Evolutionary conservation across 2,797 vertebrate genomes (phyloP).

Genomic region (Pangasius macronema): DNA sequence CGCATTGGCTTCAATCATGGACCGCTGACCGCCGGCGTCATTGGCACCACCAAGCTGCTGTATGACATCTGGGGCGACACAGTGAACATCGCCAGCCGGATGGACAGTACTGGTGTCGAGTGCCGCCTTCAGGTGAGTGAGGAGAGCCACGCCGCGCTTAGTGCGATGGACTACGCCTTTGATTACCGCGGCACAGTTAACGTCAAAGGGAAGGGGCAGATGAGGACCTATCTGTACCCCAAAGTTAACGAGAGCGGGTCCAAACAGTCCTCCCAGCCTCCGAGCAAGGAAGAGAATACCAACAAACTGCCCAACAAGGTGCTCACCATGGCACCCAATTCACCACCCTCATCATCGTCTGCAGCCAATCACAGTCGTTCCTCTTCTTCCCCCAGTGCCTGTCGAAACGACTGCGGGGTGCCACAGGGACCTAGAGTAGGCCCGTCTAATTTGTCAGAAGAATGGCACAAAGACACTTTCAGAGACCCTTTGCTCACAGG

Average conservation of each 20-base stretch:
- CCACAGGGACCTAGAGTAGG: constrained; percentile 44
- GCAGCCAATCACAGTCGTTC: constrained; percentile 26
- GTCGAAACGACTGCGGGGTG: constrained; percentile 31
- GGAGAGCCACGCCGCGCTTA: constrained; percentile 90
- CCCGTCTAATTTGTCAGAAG: constrained; percentile 29
- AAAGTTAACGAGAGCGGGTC: constrained; percentile 81
- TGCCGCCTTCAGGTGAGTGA: constrained; percentile 97
- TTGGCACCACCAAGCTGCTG: constrained; percentile 95
- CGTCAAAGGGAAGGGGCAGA: constrained; percentile 98
- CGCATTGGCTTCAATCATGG: constrained; percentile 97
- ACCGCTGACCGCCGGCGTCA: constrained; percentile 93
- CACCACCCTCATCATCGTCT: neutral
- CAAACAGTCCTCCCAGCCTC: constrained; percentile 74
- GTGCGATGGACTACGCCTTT: constrained; percentile 91
- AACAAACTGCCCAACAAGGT: constrained; percentile 49
- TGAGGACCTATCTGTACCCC: constrained; percentile 98
- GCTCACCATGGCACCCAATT: constrained; percentile 8
- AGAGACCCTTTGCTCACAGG: constrained; percentile 40
- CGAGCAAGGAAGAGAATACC: constrained; percentile 73
- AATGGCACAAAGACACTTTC: constrained; percentile 45
- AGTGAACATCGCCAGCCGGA: constrained; percentile 97
- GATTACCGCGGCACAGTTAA: constrained; percentile 98
- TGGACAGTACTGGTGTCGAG: constrained; percentile 97
- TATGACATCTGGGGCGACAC: constrained; percentile 99
- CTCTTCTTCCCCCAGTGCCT: constrained; percentile 33